These are phyloP conservation scores for Picus viridis DNA, from an alignment of 2,797 vertebrate genomes.

Conservation along the genomic window DNA sequence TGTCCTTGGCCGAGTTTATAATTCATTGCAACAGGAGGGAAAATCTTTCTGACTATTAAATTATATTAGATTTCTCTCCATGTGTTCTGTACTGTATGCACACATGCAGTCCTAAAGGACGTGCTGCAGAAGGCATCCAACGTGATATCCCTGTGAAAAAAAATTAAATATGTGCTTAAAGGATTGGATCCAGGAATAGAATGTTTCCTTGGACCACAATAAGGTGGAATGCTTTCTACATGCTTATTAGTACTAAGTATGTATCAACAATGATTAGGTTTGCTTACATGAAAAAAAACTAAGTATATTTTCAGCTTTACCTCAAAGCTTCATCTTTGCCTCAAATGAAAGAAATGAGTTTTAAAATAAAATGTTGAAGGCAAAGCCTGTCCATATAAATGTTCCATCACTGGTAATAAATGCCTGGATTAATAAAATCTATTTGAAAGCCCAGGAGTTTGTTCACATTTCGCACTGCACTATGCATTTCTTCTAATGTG, in stretches of 20 bases:
- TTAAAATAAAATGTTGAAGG: not conserved
- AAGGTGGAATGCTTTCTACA: not conserved
- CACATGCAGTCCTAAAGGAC: not conserved
- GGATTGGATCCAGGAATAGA: not conserved
- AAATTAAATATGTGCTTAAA: not conserved
- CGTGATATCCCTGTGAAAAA: not conserved
- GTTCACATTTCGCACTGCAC: not conserved
- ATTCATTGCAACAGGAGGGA: conserved; percentile 9
- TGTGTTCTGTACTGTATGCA: not conserved
- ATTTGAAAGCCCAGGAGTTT: not conserved
- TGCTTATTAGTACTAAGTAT: not conserved
- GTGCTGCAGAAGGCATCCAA: not conserved
- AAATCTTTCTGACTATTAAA: conserved; percentile 30
- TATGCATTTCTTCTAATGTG: not conserved
- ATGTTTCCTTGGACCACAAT: not conserved
- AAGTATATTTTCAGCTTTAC: not conserved
- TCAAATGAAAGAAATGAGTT: not conserved
- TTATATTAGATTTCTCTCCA: not conserved
- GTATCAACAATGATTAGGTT: not conserved
- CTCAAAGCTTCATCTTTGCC: not conserved
- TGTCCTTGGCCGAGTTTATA: not conserved
- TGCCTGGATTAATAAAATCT: not conserved
- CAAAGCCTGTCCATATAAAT: not conserved
- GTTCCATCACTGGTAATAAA: not conserved
- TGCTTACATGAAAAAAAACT: not conserved